phyloP scores from a whole-genome alignment of 1,140 invertebrate species.

The Mesaphorura yosii region DNA sequence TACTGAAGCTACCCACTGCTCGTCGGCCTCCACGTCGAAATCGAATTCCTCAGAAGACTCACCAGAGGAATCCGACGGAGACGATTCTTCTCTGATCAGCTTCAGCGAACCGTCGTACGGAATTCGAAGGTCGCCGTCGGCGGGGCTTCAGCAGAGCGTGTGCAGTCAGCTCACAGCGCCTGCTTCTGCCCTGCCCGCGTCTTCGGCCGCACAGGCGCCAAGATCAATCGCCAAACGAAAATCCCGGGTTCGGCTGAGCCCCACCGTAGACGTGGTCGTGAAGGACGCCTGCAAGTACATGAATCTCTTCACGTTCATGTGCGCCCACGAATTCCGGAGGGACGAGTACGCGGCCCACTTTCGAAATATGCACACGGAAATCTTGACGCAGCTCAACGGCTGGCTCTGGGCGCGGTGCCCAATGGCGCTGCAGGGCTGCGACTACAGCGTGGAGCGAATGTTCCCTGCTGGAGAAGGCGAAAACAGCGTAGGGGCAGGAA shows the following conservation, averaged over 20 bases:
- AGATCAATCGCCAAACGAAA: slow-evolving; percentile 4
- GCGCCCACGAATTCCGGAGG: slow-evolving; percentile 24
- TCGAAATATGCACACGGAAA: slow-evolving; percentile 17
- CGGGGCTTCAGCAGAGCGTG: not conserved
- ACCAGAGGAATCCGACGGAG: not conserved
- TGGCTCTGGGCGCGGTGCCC: slow-evolving; percentile 28
- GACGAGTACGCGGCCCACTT: slow-evolving; percentile 25
- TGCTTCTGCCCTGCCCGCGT: too few relatives aligned
- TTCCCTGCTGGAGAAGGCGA: not conserved
- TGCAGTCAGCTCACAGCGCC: not conserved
- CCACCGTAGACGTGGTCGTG: slow-evolving; percentile 21
- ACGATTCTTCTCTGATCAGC: not conserved
- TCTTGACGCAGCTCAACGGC: slow-evolving; percentile 23
- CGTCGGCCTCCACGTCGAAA: not conserved
- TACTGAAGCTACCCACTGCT: slow-evolving; percentile 2
- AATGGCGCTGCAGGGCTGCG: slow-evolving; percentile 19
- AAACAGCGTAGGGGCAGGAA: too few relatives aligned
- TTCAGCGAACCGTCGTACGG: not conserved
- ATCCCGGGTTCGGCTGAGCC: slow-evolving; percentile 8
- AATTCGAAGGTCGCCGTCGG: not conserved
- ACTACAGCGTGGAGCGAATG: slow-evolving; percentile 18
- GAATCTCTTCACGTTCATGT: slow-evolving; percentile 24
- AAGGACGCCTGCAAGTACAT: slow-evolving; percentile 12
- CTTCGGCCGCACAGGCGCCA: not conserved
- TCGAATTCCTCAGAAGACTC: not conserved